Base-by-base conservation (phyloP, 1,140 invertebrate genomes). In the Aphaenogaster rudis region DNA sequence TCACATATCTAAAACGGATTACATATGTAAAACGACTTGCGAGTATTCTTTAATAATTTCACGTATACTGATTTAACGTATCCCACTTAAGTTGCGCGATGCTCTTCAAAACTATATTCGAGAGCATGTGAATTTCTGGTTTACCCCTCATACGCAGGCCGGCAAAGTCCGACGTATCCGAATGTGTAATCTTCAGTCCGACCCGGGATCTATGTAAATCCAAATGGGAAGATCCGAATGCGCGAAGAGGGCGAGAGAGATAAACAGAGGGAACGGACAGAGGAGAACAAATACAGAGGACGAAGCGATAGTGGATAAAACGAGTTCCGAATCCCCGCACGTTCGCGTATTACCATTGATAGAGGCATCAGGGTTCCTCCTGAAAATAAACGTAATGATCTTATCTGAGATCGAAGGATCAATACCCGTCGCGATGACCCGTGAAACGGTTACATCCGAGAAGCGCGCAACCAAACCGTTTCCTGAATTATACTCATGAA, bases 381-480 rank as follows among this genome's bases (percentile, higher is more conserved):
- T 64, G 84, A 72, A 91, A 90, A 91, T 88, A 91, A 91, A 91
- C 89, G 89, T 91, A 87, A 91, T 87, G 89, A 76, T 91, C 61
- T 63, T 28, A 91, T 91, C 76, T 77, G 59, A 77, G 90, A 91
- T 91, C 89, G 61, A 69, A 63, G 79, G 89, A 91, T 91, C 90
- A 84, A 91, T 91, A 85, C 63, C 13, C 45, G 64, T 39, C 59
- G 36, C 74, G 74, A 91, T 80, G 89, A 90, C 76, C 89, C 81
- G 87, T 90, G 63, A 88, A 82, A 90, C 76, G 86, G 11, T 50
- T 57, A 54, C 64, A 54, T 57, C 17, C 15, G 36, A 28, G 28
- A 13, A 45, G 11, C 13, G 61, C 48, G 61, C 39, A 36, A 80
- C 69, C 66, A 57, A 54, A 42, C n/a, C 59, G 17, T 88, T 88